Evolutionary conservation across 2,797 vertebrate genomes (phyloP).

Genomic region (Melanogrammus aeglefinus): DNA sequence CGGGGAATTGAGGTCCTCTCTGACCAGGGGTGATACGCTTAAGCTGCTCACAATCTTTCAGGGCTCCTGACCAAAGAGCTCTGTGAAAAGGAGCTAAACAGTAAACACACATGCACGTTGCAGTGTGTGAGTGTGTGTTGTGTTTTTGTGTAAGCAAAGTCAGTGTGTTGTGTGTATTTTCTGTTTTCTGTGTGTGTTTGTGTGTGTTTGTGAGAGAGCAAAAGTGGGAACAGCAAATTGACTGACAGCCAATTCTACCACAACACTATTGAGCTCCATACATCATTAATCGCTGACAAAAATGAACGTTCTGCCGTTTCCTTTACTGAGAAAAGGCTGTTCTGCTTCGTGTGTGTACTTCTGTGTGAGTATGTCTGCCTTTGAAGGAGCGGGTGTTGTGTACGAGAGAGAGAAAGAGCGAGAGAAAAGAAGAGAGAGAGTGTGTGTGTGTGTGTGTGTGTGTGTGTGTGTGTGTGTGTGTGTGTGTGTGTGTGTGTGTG

Average conservation of each 20-base stretch:
- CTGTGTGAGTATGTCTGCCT: slow-evolving; percentile 10
- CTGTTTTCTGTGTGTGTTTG: not conserved
- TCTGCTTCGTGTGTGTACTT: not conserved
- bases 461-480: not conserved
- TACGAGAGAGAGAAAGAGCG: slow-evolving; percentile 5
- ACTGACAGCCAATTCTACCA: slow-evolving; percentile 53
- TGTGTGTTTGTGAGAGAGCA: slow-evolving; percentile 5
- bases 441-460: not conserved
- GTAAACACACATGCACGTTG: not conserved
- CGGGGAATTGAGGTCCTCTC: slow-evolving; percentile 66
- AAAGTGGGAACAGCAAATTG: slow-evolving; percentile 29
- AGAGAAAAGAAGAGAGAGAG: too few relatives aligned
- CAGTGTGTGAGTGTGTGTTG: slow-evolving; percentile 7
- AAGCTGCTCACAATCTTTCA: slow-evolving; percentile 60
- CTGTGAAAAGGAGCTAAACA: slow-evolving; percentile 31
- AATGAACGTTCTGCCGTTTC: slow-evolving; percentile 52
- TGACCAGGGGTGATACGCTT: slow-evolving; percentile 65
- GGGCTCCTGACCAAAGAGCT: slow-evolving; percentile 46
- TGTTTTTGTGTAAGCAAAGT: not conserved
- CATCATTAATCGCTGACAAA: slow-evolving; percentile 64
- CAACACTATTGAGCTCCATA: slow-evolving; percentile 52
- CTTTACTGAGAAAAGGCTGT: slow-evolving; percentile 48
- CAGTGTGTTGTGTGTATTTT: slow-evolving; percentile 13
- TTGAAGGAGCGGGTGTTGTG: slow-evolving; percentile 13
- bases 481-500: not conserved